Percentiles rank a stretch among this genome's conserved stretches.
Evolutionary conservation across 64 coral and sea anemone species (phyloP).

Genomic region (Stylophora pistillata): DNA sequence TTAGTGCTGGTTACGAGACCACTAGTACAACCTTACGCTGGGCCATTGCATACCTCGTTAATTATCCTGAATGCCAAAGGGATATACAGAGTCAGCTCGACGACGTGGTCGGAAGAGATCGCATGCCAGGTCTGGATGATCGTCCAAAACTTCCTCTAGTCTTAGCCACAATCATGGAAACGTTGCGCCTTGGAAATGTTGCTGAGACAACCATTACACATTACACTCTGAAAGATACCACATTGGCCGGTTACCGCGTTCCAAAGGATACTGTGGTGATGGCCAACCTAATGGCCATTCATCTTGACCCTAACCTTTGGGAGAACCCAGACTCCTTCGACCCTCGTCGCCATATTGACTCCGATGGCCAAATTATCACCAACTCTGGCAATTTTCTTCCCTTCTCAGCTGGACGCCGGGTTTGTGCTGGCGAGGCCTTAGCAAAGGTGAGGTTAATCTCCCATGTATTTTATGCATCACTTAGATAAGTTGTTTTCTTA

Average conservation of each 20-base stretch:
- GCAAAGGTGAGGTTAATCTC: not conserved
- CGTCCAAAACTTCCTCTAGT: conserved; percentile 14
- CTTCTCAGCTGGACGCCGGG: conserved; percentile 34
- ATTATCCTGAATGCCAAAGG: conserved; percentile 27
- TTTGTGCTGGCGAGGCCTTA: conserved; percentile 5
- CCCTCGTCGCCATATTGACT: conserved; percentile 38
- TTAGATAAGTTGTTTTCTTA: too few relatives aligned
- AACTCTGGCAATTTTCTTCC: conserved; percentile 18
- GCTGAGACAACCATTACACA: not conserved
- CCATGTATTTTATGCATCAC: too few relatives aligned
- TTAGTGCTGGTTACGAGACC: conserved; percentile 50
- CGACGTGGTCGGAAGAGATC: not conserved
- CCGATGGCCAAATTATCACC: conserved; percentile 18
- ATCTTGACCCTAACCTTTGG: conserved; percentile 13
- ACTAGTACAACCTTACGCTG: conserved; percentile 32
- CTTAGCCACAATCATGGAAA: conserved; percentile 33
- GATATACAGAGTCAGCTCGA: conserved; percentile 42
- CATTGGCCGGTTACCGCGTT: conserved; percentile 21
- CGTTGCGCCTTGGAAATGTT: conserved; percentile 28
- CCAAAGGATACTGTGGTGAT: conserved; percentile 34
- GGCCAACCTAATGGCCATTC: not conserved
- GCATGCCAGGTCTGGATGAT: conserved; percentile 21
- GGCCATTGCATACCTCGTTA: conserved; percentile 52
- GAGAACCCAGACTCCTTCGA: conserved; percentile 30
- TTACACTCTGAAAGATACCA: conserved; percentile 29